A percentile compares a stretch with the other conserved stretches of the same genome.
These are phyloP conservation scores for Marasmarcha lunaedactyla DNA, from an alignment of 2,888 invertebrate genomes.

Conservation along the genomic window DNA sequence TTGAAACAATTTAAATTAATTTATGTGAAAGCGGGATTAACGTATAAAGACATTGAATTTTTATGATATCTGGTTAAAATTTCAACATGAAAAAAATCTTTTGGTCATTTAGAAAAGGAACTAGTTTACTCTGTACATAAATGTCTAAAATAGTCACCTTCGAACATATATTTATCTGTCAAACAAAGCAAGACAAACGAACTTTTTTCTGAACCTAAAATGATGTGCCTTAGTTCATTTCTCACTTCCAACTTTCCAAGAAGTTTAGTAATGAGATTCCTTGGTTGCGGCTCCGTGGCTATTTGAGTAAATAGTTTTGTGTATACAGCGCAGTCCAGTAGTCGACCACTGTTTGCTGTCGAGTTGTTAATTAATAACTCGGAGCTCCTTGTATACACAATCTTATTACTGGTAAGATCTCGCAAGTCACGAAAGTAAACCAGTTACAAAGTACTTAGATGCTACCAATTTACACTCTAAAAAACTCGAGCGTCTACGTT, in stretches of 20 bases:
- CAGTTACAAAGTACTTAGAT: constrained; percentile 45
- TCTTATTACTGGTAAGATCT: constrained; percentile 70
- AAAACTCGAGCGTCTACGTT: constrained; percentile 9
- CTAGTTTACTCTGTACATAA: too few relatives aligned
- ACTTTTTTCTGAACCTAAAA: not conserved
- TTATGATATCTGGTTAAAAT: too few relatives aligned
- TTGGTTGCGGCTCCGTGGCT: constrained; percentile 44
- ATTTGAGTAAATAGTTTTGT: constrained; percentile 52
- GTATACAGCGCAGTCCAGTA: constrained; percentile 61
- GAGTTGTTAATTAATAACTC: constrained; percentile 70
- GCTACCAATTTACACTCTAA: constrained; percentile 15
- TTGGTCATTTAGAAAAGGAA: too few relatives aligned
- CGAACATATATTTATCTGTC: too few relatives aligned
- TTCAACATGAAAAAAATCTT: too few relatives aligned
- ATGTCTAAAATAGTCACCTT: not conserved
- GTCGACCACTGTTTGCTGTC: constrained; percentile 65
- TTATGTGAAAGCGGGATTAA: too few relatives aligned
- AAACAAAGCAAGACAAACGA: too few relatives aligned
- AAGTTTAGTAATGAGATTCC: constrained; percentile 63
- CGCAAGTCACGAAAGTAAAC: constrained; percentile 63
- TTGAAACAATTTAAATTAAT: too few relatives aligned
- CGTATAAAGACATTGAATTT: too few relatives aligned
- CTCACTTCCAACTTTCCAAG: constrained; percentile 64
- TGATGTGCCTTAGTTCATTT: constrained; percentile 23
- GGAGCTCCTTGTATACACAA: constrained; percentile 61